phyloP scores from a whole-genome alignment of 2,888 invertebrate genomes.

The Catocala sponsa region DNA sequence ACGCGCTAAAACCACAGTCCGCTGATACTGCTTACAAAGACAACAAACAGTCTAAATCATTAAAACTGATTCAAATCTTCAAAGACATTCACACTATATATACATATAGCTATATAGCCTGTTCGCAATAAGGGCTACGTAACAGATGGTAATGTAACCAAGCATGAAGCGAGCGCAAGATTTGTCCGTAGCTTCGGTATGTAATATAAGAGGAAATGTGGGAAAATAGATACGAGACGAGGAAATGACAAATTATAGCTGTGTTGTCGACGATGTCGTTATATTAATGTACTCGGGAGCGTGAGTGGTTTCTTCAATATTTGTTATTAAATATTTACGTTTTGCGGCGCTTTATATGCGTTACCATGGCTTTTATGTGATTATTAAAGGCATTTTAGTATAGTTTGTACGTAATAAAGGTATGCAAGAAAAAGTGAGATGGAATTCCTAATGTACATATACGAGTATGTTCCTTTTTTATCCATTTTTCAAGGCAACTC shows the following conservation, averaged over 20 bases:
- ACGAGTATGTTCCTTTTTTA: no score
- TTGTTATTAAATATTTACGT: constrained; percentile 28
- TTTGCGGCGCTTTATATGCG: background rate
- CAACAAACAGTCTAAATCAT: background rate
- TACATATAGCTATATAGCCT: background rate
- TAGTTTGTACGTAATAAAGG: no score
- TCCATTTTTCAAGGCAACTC: no score
- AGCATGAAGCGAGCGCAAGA: constrained; percentile 51
- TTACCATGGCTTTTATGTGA: no score
- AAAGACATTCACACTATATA: background rate
- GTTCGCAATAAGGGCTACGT: constrained; percentile 30
- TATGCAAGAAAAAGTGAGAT: no score
- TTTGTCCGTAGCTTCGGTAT: constrained; percentile 47
- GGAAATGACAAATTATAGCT: constrained; percentile 51
- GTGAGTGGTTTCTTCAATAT: constrained; percentile 26
- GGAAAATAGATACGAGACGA: constrained; percentile 34
- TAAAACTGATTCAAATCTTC: constrained; percentile 9
- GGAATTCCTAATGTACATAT: no score
- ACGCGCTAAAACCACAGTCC: no score
- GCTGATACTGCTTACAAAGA: no score
- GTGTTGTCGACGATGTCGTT: constrained; percentile 31
- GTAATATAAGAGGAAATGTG: constrained; percentile 48
- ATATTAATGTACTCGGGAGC: constrained; percentile 29
- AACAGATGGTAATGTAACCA: constrained; percentile 58
- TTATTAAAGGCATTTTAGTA: no score